phyloP scores from a whole-genome alignment of 1,140 invertebrate species.

The Lucilia sericata region DNA sequence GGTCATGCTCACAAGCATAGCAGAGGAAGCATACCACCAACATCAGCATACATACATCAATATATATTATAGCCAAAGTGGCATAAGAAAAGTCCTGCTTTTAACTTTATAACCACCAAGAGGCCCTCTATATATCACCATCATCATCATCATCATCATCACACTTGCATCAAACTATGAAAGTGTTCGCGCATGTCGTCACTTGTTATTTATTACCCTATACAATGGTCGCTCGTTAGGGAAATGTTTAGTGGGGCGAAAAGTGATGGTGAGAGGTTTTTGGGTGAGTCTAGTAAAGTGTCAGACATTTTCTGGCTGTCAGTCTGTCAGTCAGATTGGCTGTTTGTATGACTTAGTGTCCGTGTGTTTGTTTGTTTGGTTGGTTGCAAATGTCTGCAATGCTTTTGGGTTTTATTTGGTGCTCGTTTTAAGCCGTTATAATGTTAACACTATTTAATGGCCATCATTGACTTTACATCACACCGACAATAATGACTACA shows the following conservation, averaged over 20 bases:
- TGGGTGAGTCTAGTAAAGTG: neutral
- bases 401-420: neutral
- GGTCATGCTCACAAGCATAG: neutral
- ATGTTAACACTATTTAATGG: neutral
- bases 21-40: neutral
- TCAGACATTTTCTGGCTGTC: neutral
- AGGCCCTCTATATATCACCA: neutral
- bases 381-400: neutral
- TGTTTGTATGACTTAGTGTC: neutral
- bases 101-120: neutral
- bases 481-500: too few relatives aligned
- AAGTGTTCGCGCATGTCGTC: constrained; percentile 28
- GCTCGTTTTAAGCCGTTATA: constrained; percentile 4
- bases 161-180: neutral
- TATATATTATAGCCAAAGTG: neutral
- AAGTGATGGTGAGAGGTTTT: too few relatives aligned
- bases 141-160: neutral
- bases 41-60: neutral
- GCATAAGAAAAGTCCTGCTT: neutral
- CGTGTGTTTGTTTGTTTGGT: neutral
- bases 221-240: neutral
- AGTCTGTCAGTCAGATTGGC: neutral
- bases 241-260: too few relatives aligned
- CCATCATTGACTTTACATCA: too few relatives aligned
- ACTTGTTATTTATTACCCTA: neutral